Conservation (phyloP, 2,888 invertebrate species). For the Acleris literana region DNA sequence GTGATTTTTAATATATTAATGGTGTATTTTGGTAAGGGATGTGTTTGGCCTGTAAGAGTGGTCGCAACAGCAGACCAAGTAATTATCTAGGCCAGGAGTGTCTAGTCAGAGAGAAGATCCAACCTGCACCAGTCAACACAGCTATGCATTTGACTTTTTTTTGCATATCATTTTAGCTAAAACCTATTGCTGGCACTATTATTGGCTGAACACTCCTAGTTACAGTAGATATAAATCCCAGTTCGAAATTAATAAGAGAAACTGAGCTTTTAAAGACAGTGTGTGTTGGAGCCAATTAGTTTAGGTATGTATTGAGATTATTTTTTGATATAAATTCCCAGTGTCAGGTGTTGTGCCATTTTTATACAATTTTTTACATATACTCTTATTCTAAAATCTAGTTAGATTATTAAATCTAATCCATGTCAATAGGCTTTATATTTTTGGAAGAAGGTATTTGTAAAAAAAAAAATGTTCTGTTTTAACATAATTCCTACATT, state of each 20-base stretch:
- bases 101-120: no score
- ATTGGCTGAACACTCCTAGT: no score
- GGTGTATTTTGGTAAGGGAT: conserved; percentile 41
- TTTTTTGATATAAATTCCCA: conserved; percentile 42
- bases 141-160: no score
- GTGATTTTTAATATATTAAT: conserved; percentile 39
- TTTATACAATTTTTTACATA: conserved; percentile 35
- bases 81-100: no score
- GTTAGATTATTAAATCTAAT: conserved; percentile 2
- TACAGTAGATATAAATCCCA: conserved; percentile 9
- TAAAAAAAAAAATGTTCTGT: conserved; percentile 2
- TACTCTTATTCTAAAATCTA: conserved; percentile 11
- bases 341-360: conserved; percentile 54
- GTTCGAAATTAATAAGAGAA: conserved; percentile 28
- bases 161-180: no score
- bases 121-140: no score
- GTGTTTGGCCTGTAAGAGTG: no score
- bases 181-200: no score
- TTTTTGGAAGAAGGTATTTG: neutral
- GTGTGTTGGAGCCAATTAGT: conserved; percentile 11
- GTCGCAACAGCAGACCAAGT: no score
- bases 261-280: conserved; percentile 17
- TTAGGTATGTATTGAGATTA: conserved; percentile 29
- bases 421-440: neutral
- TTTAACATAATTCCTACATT: conserved; percentile 28